These are phyloP conservation scores for Dolomedes plantarius DNA, from an alignment of 2,888 invertebrate species.

Conservation along the genomic window DNA sequence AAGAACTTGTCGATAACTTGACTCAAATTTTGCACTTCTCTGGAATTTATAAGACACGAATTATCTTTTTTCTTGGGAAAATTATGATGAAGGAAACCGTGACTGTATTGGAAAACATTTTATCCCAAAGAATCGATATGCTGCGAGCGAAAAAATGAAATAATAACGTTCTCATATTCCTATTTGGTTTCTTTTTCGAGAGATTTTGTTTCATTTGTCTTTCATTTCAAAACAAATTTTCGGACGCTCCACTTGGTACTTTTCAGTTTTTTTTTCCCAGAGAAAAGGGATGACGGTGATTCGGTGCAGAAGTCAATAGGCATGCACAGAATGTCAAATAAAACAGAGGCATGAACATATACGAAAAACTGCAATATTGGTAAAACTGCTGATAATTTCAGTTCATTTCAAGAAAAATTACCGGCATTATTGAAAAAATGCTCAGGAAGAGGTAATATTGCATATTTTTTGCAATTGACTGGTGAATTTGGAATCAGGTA, in stretches of 20 bases:
- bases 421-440: no score
- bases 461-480: no score
- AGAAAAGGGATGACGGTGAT: not conserved
- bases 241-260: no score
- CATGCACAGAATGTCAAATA: not conserved
- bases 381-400: not conserved
- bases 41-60: slow-evolving; percentile 21
- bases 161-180: slow-evolving; percentile 29
- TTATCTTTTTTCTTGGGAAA: slow-evolving; percentile 8
- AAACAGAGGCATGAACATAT: not conserved
- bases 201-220: slow-evolving; percentile 7
- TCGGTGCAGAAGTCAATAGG: not conserved
- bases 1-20: slow-evolving; percentile 46
- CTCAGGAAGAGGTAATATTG: no score
- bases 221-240: not conserved
- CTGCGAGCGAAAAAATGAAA: slow-evolving; percentile 4
- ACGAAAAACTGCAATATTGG: not conserved
- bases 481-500: no score
- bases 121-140: slow-evolving; percentile 32
- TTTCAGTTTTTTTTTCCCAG: not conserved
- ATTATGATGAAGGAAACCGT: not conserved
- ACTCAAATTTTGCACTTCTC: slow-evolving; percentile 1
- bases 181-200: slow-evolving; percentile 16
- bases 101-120: slow-evolving; percentile 60
- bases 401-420: not conserved